phyloP scores from a whole-genome alignment of 2,797 vertebrate species.

The Pangasius djambal region DNA sequence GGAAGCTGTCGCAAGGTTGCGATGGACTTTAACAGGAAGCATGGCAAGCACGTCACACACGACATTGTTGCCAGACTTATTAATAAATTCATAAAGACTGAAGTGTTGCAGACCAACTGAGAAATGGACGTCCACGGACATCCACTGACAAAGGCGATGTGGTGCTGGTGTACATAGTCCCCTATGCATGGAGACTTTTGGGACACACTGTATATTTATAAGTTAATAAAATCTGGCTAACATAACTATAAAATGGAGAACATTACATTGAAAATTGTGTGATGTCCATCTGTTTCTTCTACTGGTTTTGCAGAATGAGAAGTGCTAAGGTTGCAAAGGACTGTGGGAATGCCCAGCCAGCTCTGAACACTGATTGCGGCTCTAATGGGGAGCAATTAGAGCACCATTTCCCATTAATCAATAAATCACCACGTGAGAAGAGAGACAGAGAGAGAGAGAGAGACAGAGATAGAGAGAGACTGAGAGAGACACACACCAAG shows the following conservation, averaged over 20 bases:
- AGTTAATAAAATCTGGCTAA: neutral
- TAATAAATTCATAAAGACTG: too few relatives aligned
- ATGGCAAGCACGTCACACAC: too few relatives aligned
- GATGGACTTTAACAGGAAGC: too few relatives aligned
- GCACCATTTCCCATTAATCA: conserved; percentile 23
- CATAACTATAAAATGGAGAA: neutral
- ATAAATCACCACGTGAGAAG: conserved; percentile 14
- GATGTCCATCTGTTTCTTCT: neutral
- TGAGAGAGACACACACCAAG: neutral
- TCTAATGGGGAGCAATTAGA: conserved; percentile 14
- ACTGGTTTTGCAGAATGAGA: neutral
- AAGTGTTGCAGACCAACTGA: too few relatives aligned
- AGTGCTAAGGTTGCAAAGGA: neutral
- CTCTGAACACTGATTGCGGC: conserved; percentile 22
- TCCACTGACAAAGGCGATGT: too few relatives aligned
- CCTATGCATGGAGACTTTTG: too few relatives aligned
- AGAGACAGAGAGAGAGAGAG: conserved; percentile 25
- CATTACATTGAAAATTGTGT: too few relatives aligned
- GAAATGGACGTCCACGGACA: too few relatives aligned
- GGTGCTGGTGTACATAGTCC: too few relatives aligned
- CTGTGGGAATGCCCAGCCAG: neutral
- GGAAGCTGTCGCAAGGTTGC: too few relatives aligned
- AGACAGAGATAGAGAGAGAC: conserved; percentile 12
- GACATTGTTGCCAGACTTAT: too few relatives aligned
- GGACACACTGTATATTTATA: neutral